Base-by-base conservation (phyloP, 2,888 invertebrate species). In the Diaprepes abbreviatus region DNA sequence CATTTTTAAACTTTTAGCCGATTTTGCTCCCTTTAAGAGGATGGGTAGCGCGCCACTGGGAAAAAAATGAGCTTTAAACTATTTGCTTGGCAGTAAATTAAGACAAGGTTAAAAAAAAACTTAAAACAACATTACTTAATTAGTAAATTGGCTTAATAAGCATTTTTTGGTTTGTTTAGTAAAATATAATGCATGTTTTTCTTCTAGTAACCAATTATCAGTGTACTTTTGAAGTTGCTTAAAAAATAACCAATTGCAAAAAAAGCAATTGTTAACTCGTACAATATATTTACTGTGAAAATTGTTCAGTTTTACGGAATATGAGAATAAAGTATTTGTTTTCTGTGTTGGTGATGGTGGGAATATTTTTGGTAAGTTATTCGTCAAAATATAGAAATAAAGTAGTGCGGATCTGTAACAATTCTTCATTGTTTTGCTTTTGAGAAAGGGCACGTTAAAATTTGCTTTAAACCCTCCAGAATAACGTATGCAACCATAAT, bases 41-140 rank as follows among this genome's bases (percentile, higher is more conserved):
- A n/a, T n/a, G n/a, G n/a, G n/a, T n/a, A n/a, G n/a, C n/a, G n/a
- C n/a, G n/a, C n/a, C n/a, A n/a, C n/a, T n/a, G n/a, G n/a, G n/a
- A n/a, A n/a, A n/a, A n/a, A n/a, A n/a, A n/a, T n/a, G n/a, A n/a
- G n/a, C n/a, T n/a, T 21, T 45, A 24, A 21, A 24, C 10, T 24
- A 24, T 24, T 24, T 45, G 7, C 45, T 45, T n/a, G 24, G 3
- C n/a, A 21, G 24, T 6, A 45, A 24, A 45, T 24, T n/a, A 7
- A 45, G 19, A 12, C 45, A 45, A 45, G 45, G 45, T 45, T 45
- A 45, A 43, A 45, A 24, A n/a, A 9, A 24, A 45, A 21, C 2
- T 19, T 12, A 5, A 45, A 45, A 45, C 12, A 24, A 45, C 10
- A 21, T n/a, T n/a, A n/a, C n/a, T n/a, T 21, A 45, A 45, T 45